These are phyloP conservation scores for Sarcophaga variegata DNA, from an alignment of 2,888 invertebrate species.

Conservation along the genomic window DNA sequence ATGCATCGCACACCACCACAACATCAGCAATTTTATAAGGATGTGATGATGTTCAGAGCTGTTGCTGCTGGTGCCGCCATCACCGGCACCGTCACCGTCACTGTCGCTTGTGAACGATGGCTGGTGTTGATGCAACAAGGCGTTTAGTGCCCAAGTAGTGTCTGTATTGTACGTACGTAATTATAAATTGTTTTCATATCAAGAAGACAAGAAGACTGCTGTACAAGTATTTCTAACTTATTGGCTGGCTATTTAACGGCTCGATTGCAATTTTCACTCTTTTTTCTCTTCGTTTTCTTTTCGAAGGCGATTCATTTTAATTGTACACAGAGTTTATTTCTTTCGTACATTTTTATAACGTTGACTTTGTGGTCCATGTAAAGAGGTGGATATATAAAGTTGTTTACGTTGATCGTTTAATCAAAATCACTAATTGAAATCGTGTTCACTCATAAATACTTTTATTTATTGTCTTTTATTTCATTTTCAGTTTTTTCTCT, in stretches of 20 bases:
- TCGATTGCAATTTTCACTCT: conserved; percentile 21
- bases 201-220: conserved; percentile 1
- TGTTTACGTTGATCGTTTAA: conserved; percentile 69
- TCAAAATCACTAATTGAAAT: conserved; percentile 68
- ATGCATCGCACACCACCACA: no score
- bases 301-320: conserved; percentile 42
- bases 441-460: conserved; percentile 68
- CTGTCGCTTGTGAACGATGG: conserved; percentile 19
- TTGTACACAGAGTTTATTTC: conserved; percentile 38
- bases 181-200: conserved; percentile 68
- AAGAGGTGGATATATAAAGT: conserved; percentile 56
- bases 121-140: conserved; percentile 56
- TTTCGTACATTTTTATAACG: conserved; percentile 13
- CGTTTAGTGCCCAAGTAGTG: conserved; percentile 46
- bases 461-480: conserved; percentile 60
- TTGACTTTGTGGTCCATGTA: not conserved
- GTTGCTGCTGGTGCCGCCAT: conserved; percentile 7
- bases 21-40: not conserved
- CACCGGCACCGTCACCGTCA: not conserved
- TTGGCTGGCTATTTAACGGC: conserved; percentile 21
- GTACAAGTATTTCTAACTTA: conserved; percentile 44
- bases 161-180: conserved; percentile 53
- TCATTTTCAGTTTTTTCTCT: conserved; percentile 24
- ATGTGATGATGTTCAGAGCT: conserved; percentile 2
- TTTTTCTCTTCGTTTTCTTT: conserved; percentile 24